Percentiles rank a stretch among this genome's conserved stretches.
Conservation (phyloP, 1,140 invertebrate genomes). For the Trachymyrmex septentrionalis region DNA sequence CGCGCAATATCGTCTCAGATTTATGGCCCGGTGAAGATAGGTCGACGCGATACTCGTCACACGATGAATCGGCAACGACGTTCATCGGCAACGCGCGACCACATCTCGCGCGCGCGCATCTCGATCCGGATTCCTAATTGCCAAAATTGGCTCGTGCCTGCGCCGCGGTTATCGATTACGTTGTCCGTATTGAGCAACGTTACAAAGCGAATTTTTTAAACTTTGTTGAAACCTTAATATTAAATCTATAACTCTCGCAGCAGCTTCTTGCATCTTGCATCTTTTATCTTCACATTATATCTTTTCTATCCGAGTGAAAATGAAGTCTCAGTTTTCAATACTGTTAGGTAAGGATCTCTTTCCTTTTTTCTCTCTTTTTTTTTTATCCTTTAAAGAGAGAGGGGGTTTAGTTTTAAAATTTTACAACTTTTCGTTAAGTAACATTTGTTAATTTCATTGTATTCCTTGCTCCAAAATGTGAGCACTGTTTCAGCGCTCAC, state of each 20-base stretch:
- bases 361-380: not conserved
- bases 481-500: too few species aligned
- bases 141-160: slow-evolving; percentile 68
- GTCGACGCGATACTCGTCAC: slow-evolving; percentile 70
- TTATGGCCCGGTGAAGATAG: slow-evolving; percentile 72
- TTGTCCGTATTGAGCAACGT: not conserved
- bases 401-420: too few species aligned
- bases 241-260: not conserved
- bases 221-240: slow-evolving; percentile 12
- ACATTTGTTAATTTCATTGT: too few species aligned
- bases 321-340: not conserved
- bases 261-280: not conserved
- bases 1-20: slow-evolving; percentile 77
- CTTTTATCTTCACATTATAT: not conserved
- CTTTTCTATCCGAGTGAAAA: not conserved
- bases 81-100: slow-evolving; percentile 34
- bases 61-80: slow-evolving; percentile 71
- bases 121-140: slow-evolving; percentile 67
- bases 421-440: too few species aligned
- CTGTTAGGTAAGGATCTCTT: not conserved
- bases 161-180: slow-evolving; percentile 25
- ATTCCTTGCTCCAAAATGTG: too few species aligned
- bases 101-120: not conserved
- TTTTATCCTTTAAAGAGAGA: not conserved
- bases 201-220: slow-evolving; percentile 37